Percentiles rank a stretch among this genome's conserved stretches.
Conservation (phyloP, 2,888 invertebrate species). For the Clepsis dumicolana region DNA sequence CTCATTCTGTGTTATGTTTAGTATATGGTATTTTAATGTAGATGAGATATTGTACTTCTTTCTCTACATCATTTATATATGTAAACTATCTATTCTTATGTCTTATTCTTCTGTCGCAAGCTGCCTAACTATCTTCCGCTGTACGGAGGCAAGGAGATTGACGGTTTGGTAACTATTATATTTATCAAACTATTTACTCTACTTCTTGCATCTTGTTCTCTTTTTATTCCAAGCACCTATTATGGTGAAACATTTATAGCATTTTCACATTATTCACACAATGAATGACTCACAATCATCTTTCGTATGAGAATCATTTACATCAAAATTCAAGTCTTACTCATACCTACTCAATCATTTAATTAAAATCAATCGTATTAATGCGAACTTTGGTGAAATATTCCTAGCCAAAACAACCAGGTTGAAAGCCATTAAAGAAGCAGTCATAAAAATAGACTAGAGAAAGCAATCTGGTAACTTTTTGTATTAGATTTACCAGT, state of each 20-base stretch:
- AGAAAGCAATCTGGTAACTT: no score
- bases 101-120: constrained; percentile 74
- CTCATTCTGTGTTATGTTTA: neutral
- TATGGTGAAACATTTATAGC: neutral
- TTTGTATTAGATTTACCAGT: no score
- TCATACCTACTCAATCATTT: no score
- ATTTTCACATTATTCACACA: neutral
- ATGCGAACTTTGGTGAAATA: no score
- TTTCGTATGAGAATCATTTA: no score
- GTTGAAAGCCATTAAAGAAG: no score
- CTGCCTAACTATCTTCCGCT: constrained; percentile 91
- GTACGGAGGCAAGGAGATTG: constrained; percentile 90
- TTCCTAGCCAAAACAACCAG: no score
- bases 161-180: constrained; percentile 90
- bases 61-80: neutral
- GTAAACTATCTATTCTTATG: neutral
- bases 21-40: neutral
- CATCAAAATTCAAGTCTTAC: no score
- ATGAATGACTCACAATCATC: no score
- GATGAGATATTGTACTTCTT: neutral
- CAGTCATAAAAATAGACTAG: no score
- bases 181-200: constrained; percentile 60
- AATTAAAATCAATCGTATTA: no score
- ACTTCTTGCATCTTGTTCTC: neutral
- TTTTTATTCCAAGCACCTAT: neutral